Base-by-base conservation (phyloP, 1,140 invertebrate species). In the Prorops nasuta region DNA sequence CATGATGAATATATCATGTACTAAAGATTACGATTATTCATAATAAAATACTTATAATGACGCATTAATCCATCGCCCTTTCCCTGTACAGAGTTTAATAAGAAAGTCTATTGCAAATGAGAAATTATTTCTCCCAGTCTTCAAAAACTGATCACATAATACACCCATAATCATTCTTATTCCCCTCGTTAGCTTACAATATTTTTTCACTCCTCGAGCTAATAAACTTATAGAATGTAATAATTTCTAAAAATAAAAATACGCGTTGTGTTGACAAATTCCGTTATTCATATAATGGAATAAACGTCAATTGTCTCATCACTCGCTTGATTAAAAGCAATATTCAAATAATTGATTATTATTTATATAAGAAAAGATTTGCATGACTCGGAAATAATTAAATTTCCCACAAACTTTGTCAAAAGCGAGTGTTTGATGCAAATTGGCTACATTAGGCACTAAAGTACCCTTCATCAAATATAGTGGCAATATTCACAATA, bases 111-210 rank as follows among this genome's bases (percentile, higher is more conserved):
- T 24, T 41, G 19, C 51, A 47, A 49, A 56, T 7, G 41, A 61
- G 53, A 58, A 58, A 59, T 43, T 22, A 40, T 58, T 53, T 63
- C 45, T 56, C 56, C 56, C 50, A 56, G 49, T 59, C 60, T 59
- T 56, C n/a, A n/a, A 35, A 53, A 41, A 37, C 38, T 43, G 35
- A 56, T 63, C 60, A 51, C 47, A 49, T 42, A 34, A 47, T 60
- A 57, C 43, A 28, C 20, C 36, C 46, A 60, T n/a, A n/a, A n/a
- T n/a, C n/a, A n/a, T n/a, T n/a, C n/a, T n/a, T n/a, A n/a, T 32
- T 46, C 18, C 19, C 21, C 7, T 38, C 8, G 12, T 41, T n/a
- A 15, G 16, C 39, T 54, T 20, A 44, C 15, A 50, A 15, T 21
- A 36, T 22, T 24, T 28, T 3, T 3, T 40, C 42, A 36, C 3